Evolutionary conservation across 2,113 vertebrate genomes (phyloP).

Genomic region (Todiramphus saurophagus): DNA sequence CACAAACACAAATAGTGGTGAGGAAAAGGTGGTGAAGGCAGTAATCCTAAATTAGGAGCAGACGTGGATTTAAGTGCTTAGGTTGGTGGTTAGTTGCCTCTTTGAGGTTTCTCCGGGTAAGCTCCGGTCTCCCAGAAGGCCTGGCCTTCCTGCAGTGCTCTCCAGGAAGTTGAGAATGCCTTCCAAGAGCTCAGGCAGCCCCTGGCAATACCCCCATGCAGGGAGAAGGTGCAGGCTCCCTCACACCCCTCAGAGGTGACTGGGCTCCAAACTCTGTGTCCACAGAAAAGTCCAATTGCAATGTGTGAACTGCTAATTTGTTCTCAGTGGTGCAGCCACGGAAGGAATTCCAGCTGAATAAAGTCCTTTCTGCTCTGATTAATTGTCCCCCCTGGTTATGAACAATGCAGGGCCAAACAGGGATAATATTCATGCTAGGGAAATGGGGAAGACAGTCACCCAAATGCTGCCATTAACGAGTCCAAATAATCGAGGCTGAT

Average conservation of each 20-base stretch:
- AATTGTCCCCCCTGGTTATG: neutral
- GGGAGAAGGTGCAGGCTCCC: neutral
- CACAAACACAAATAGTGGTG: neutral
- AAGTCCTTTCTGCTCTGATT: constrained; percentile 42
- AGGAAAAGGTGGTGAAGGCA: neutral
- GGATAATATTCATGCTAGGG: neutral
- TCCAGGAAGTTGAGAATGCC: neutral
- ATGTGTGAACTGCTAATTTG: neutral
- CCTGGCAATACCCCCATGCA: neutral
- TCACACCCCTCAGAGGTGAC: neutral
- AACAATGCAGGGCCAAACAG: neutral
- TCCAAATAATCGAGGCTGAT: neutral
- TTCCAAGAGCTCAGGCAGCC: neutral
- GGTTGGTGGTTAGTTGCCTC: neutral
- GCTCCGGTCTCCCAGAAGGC: neutral
- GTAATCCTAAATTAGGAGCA: neutral
- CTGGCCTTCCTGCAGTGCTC: neutral
- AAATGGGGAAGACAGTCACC: neutral
- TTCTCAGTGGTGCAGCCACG: neutral
- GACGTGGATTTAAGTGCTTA: neutral
- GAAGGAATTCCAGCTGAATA: neutral
- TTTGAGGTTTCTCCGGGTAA: neutral
- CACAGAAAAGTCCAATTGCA: neutral
- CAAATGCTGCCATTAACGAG: neutral
- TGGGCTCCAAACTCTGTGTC: accelerated